phyloP scores from a whole-genome alignment of 1,140 invertebrate genomes.

The Calosoma granatense region DNA sequence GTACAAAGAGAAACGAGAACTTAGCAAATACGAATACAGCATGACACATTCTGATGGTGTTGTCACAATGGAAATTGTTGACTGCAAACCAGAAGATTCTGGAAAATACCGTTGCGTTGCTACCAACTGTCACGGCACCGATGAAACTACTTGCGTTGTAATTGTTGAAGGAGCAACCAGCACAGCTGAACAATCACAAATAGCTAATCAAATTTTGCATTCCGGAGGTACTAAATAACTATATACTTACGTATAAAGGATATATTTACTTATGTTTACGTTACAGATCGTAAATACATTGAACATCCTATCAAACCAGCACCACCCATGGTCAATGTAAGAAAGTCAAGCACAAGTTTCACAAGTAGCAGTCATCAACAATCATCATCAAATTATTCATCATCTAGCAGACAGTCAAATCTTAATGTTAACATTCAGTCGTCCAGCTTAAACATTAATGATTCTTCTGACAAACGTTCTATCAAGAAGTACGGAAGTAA shows the following conservation, averaged over 20 bases:
- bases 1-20: slow-evolving; percentile 88
- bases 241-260: too few species aligned
- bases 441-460: slow-evolving; percentile 27
- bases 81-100: slow-evolving; percentile 87
- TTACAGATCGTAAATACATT: slow-evolving; percentile 65
- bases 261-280: too few species aligned
- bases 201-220: slow-evolving; percentile 77
- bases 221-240: slow-evolving; percentile 48
- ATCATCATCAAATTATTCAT: slow-evolving; percentile 18
- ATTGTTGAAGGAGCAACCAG: slow-evolving; percentile 89
- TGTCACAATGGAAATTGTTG: slow-evolving; percentile 91
- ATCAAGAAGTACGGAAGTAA: slow-evolving; percentile 69
- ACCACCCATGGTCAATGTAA: slow-evolving; percentile 56
- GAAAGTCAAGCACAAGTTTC: slow-evolving; percentile 33
- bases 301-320: slow-evolving; percentile 69
- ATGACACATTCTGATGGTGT: slow-evolving; percentile 88
- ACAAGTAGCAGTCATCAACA: slow-evolving; percentile 25
- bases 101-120: slow-evolving; percentile 93
- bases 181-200: slow-evolving; percentile 65
- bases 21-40: slow-evolving; percentile 82
- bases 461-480: slow-evolving; percentile 33
- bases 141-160: slow-evolving; percentile 91
- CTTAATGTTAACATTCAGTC: slow-evolving; percentile 12
- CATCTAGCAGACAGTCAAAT: slow-evolving; percentile 19
- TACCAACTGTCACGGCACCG: slow-evolving; percentile 81